Conservation (phyloP, 2,113 vertebrate genomes). For the Corythaixoides concolor region DNA sequence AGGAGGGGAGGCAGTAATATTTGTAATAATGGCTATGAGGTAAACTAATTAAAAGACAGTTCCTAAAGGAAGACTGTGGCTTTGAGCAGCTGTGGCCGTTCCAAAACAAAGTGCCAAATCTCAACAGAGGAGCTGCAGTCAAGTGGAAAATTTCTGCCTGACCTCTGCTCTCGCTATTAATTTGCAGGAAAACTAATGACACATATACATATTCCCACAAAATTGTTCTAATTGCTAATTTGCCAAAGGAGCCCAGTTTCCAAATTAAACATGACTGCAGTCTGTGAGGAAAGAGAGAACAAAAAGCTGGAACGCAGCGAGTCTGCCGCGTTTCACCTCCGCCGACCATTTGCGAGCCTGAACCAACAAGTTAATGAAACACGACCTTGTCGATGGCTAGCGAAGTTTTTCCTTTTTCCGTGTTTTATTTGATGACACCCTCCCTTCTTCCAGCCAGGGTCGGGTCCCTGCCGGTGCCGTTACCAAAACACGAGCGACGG, state of each 20-base stretch:
- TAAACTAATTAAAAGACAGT: conserved; percentile 95
- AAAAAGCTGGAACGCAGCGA: conserved; percentile 66
- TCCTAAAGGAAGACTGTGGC: conserved; percentile 85
- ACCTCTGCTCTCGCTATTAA: conserved; percentile 93
- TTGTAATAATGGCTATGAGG: conserved; percentile 95
- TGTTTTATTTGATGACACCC: conserved; percentile 68
- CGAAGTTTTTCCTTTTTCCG: conserved; percentile 70
- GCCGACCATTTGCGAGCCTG: conserved; percentile 73
- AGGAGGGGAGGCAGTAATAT: conserved; percentile 82
- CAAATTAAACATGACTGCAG: conserved; percentile 93
- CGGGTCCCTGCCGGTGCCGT: background rate
- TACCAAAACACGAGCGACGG: background rate
- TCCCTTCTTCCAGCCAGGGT: conserved; percentile 43
- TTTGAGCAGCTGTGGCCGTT: conserved; percentile 84
- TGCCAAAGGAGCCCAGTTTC: conserved; percentile 91
- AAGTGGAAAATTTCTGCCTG: conserved; percentile 94
- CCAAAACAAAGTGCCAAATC: conserved; percentile 85
- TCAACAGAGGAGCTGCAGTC: conserved; percentile 84
- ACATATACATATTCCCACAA: conserved; percentile 97
- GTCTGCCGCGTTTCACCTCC: conserved; percentile 63
- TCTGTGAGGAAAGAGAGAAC: conserved; percentile 76
- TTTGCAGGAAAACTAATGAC: conserved; percentile 97
- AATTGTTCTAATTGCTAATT: conserved; percentile 99
- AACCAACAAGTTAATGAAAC: conserved; percentile 84
- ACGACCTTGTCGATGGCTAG: conserved; percentile 76